Percentiles rank a stretch among this genome's conserved stretches.
Evolutionary conservation across 2,888 invertebrate species (phyloP).

Genomic region (Standfussiana lucernea): DNA sequence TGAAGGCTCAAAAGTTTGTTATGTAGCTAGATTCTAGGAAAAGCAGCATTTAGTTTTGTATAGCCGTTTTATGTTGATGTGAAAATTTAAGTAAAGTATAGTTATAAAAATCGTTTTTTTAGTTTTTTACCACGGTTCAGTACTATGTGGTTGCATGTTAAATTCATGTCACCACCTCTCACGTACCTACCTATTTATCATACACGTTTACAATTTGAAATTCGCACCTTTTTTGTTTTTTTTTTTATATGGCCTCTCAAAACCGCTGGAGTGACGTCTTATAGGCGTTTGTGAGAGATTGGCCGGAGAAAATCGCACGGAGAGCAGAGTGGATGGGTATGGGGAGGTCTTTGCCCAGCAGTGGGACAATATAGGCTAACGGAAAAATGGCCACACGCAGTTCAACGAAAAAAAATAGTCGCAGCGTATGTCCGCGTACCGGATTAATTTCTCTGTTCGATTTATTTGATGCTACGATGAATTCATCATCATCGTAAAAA

Average conservation of each 20-base stretch:
- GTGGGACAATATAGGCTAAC: too few species aligned
- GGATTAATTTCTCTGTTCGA: not conserved
- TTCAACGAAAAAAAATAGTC: too few species aligned
- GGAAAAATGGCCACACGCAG: too few species aligned
- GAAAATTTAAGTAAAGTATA: conserved; percentile 9
- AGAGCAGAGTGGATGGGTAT: too few species aligned
- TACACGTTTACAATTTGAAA: not conserved
- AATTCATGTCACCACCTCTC: not conserved
- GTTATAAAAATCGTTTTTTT: too few species aligned
- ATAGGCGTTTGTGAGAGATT: too few species aligned
- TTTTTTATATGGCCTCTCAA: too few species aligned
- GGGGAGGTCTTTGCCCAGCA: too few species aligned
- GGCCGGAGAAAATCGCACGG: too few species aligned
- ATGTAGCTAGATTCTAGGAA: conserved; percentile 32
- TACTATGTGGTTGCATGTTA: not conserved
- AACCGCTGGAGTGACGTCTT: too few species aligned
- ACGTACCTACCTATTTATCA: not conserved
- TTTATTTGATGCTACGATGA: not conserved
- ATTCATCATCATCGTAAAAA: not conserved
- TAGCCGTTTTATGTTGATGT: not conserved
- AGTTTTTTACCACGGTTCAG: not conserved
- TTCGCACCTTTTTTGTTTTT: not conserved
- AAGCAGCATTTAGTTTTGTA: not conserved
- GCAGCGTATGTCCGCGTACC: not conserved
- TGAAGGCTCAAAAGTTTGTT: conserved; percentile 31